These are phyloP conservation scores for Chaenogobius annularis DNA, from an alignment of 2,113 vertebrate species.

Conservation along the genomic window DNA sequence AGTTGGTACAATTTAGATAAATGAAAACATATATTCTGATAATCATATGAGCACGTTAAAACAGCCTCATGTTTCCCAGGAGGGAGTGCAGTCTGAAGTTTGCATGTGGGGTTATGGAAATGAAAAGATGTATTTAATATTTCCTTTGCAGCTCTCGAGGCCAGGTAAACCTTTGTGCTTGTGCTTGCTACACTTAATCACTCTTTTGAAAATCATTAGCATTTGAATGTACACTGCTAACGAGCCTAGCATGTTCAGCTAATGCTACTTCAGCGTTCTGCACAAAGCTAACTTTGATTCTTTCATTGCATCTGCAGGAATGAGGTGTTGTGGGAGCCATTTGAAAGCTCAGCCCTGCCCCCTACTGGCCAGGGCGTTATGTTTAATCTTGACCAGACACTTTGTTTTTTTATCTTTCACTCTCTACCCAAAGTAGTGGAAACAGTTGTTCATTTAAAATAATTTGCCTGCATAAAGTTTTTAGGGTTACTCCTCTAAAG, in stretches of 20 bases:
- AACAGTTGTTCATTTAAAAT: too few relatives aligned
- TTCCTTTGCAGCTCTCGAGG: constrained; percentile 49
- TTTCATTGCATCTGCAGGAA: constrained; percentile 17
- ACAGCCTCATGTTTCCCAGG: not conserved
- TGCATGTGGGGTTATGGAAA: constrained; percentile 41
- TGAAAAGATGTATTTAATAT: constrained; percentile 4
- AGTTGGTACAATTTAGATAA: too few relatives aligned
- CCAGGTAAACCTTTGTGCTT: constrained; percentile 62
- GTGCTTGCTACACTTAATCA: constrained; percentile 15
- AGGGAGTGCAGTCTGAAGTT: constrained; percentile 5
- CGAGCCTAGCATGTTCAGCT: constrained; percentile 24
- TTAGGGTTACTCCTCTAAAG: too few relatives aligned
- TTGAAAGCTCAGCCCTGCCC: constrained; percentile 53
- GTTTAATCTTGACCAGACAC: not conserved
- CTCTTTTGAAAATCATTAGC: constrained; percentile 12
- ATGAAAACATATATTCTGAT: too few relatives aligned
- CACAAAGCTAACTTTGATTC: constrained; percentile 27
- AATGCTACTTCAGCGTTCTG: constrained; percentile 33
- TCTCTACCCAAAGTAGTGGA: too few relatives aligned
- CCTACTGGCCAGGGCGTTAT: too few relatives aligned
- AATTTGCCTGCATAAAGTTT: too few relatives aligned
- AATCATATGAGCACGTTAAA: not conserved
- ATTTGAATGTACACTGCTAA: constrained; percentile 30
- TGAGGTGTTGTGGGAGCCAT: constrained; percentile 56
- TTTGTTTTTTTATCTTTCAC: too few relatives aligned